Percentiles rank a stretch among this genome's conserved stretches.
Conservation (phyloP, 2,797 vertebrate species). For the Helostoma temminkii region DNA sequence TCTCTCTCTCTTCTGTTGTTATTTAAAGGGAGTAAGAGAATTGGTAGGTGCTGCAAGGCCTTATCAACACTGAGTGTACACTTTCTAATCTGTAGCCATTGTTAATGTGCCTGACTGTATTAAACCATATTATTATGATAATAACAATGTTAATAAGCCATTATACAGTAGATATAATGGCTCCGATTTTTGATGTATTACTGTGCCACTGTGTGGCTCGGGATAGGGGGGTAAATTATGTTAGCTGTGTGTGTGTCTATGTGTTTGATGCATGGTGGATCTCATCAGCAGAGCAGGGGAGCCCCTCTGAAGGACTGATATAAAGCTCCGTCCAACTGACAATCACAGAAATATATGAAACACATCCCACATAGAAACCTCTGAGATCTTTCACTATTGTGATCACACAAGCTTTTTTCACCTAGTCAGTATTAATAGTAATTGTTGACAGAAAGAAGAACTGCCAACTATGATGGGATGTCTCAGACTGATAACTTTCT, state of each 20-base stretch:
- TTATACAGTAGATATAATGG: conserved; percentile 60
- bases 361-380: conserved; percentile 20
- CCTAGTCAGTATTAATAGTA: conserved; percentile 44
- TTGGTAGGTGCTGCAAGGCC: conserved; percentile 29
- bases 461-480: conserved; percentile 11
- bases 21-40: conserved; percentile 35
- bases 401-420: conserved; percentile 25
- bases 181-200: conserved; percentile 63
- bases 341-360: conserved; percentile 48
- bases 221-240: conserved; percentile 81
- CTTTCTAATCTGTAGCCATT: conserved; percentile 72
- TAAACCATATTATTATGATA: conserved; percentile 60
- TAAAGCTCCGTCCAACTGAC: conserved; percentile 43
- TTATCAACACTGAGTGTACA: conserved; percentile 19
- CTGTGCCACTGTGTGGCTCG: conserved; percentile 85
- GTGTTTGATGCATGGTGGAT: conserved; percentile 54
- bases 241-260: conserved; percentile 75
- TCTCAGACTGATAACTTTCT: conserved; percentile 36
- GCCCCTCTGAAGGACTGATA: conserved; percentile 38
- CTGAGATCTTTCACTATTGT: conserved; percentile 41
- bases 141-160: conserved; percentile 64
- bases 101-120: conserved; percentile 82
- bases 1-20: conserved; percentile 18
- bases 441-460: too few species aligned
- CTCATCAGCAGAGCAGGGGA: conserved; percentile 42